A percentile compares a stretch with the other conserved stretches of the same genome.
These are phyloP conservation scores for Urosaurus nigricauda DNA, from an alignment of 2,797 vertebrate genomes.

Conservation along the genomic window DNA sequence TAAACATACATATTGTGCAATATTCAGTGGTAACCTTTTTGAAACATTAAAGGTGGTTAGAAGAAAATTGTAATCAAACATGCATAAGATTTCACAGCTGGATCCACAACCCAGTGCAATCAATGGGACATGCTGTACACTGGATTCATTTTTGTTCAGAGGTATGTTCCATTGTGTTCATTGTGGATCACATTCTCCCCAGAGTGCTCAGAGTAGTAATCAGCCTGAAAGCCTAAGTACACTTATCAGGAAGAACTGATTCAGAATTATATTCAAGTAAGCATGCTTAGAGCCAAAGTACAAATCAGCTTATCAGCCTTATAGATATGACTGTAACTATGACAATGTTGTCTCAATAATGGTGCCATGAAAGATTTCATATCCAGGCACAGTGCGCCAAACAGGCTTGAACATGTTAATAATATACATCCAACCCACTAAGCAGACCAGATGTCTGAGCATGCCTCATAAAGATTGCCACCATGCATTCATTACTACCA, in stretches of 20 bases:
- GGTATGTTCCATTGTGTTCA: background rate
- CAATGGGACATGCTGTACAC: background rate
- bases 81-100: background rate
- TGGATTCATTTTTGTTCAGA: background rate
- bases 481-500: conserved; percentile 48
- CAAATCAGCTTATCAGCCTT: conserved; percentile 16
- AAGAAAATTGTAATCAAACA: background rate
- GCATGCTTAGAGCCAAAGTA: conserved; percentile 21
- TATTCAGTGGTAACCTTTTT: conserved; percentile 3
- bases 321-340: background rate
- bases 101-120: background rate
- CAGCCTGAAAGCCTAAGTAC: conserved; percentile 12
- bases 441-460: conserved; percentile 38
- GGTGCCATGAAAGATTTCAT: background rate
- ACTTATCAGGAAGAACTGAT: background rate
- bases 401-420: conserved; percentile 20
- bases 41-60: background rate
- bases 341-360: background rate
- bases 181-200: background rate
- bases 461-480: conserved; percentile 60
- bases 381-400: conserved; percentile 43
- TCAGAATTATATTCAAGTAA: conserved; percentile 9
- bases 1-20: background rate
- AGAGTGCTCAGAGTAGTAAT: background rate
- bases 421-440: conserved; percentile 39